phyloP scores from a whole-genome alignment of 2,888 invertebrate genomes.

The Mythimna impura region DNA sequence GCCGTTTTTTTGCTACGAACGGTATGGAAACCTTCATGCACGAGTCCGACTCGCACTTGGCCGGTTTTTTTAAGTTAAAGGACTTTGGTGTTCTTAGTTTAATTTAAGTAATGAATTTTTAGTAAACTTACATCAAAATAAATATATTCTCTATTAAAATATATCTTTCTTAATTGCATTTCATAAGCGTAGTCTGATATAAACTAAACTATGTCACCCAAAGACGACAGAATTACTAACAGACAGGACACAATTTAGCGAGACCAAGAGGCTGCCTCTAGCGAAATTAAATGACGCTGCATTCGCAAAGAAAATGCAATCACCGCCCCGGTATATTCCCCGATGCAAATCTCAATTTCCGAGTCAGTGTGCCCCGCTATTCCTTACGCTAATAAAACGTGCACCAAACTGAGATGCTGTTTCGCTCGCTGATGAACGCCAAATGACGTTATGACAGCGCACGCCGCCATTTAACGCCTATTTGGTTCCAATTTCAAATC shows the following conservation, averaged over 20 bases:
- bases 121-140: neutral
- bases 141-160: neutral
- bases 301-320: constrained; percentile 89
- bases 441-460: constrained; percentile 90
- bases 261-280: constrained; percentile 80
- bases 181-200: constrained; percentile 43
- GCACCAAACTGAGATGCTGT: constrained; percentile 89
- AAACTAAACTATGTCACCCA: constrained; percentile 62
- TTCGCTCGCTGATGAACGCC: constrained; percentile 89
- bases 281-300: constrained; percentile 88
- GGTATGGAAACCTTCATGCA: too few species aligned
- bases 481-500: constrained; percentile 92
- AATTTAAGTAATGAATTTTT: too few species aligned
- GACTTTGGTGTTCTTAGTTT: too few species aligned
- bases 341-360: constrained; percentile 90
- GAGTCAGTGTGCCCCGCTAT: constrained; percentile 88
- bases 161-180: constrained; percentile 41
- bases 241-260: constrained; percentile 80
- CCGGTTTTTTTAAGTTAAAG: too few species aligned
- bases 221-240: constrained; percentile 69
- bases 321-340: constrained; percentile 84
- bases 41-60: too few species aligned
- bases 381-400: constrained; percentile 91
- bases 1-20: too few species aligned
- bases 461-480: constrained; percentile 93